These are phyloP conservation scores for Perccottus glenii DNA, from an alignment of 2,113 vertebrate genomes.

Conservation along the genomic window DNA sequence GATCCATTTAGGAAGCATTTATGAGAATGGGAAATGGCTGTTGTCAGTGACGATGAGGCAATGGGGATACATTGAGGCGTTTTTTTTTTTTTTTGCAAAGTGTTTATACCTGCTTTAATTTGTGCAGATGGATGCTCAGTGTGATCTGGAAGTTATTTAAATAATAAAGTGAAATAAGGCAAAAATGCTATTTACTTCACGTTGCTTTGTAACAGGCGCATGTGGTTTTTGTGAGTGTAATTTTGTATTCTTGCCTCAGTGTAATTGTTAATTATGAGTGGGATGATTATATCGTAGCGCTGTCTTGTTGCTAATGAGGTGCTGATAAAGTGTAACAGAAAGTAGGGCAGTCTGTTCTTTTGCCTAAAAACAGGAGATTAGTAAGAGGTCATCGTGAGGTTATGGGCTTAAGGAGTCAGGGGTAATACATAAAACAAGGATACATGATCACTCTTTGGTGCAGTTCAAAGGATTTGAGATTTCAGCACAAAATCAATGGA, in stretches of 20 bases:
- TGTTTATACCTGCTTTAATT: slow-evolving; percentile 65
- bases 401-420: neutral
- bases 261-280: slow-evolving; percentile 44
- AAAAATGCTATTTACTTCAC: slow-evolving; percentile 37
- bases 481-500: no score
- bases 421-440: neutral
- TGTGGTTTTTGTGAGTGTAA: slow-evolving; percentile 30
- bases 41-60: slow-evolving; percentile 58
- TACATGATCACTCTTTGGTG: neutral
- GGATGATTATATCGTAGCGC: slow-evolving; percentile 37
- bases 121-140: slow-evolving; percentile 64
- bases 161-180: slow-evolving; percentile 50
- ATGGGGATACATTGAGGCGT: slow-evolving; percentile 43
- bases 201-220: slow-evolving; percentile 23
- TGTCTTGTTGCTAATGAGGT: slow-evolving; percentile 43
- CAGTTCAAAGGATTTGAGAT: no score
- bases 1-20: slow-evolving; percentile 73
- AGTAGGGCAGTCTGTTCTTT: slow-evolving; percentile 26
- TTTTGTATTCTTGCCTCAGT: slow-evolving; percentile 9
- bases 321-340: slow-evolving; percentile 8
- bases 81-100: slow-evolving; percentile 33
- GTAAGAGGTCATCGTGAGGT: slow-evolving; percentile 35
- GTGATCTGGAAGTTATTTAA: slow-evolving; percentile 44
- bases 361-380: slow-evolving; percentile 26
- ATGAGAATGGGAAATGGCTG: slow-evolving; percentile 65